Base-by-base conservation (phyloP, 2,113 vertebrate genomes). In the Fulmarus glacialis region DNA sequence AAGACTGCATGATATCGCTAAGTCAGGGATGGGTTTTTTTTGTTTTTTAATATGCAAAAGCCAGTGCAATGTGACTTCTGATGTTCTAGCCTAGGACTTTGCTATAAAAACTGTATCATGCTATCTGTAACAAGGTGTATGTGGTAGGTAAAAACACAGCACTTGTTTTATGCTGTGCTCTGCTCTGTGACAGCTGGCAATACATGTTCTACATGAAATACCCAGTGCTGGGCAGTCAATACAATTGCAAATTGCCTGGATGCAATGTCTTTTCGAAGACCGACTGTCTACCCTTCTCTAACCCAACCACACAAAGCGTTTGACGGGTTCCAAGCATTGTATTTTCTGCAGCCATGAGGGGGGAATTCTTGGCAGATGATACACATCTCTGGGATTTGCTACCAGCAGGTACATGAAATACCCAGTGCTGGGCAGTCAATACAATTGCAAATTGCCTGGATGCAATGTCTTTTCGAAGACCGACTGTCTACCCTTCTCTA, bases 281-380 rank as follows among this genome's bases (percentile, higher is more conserved):
- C 10, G 7, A 22, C 40, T 62, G n/a, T 15, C 52, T 66, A 50
- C 36, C 42, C 55, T 50, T 50, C 60, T 59, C 43, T 43, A 73
- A 66, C 15, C 9, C 40, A 50, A 23, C 19, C 40, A 71, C 77
- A 59, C 32, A 24, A 80, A 72, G 47, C 1, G 0, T 55, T 30
- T 81, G 59, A 68, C 0, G 0, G 20, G 58, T 73, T 86, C 79
- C 59, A 89, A 74, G 56, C 43, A 67, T 8, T 38, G 30, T 22
- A 24, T 72, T 56, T 91, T 60, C 56, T 1, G 1, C 40, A 85
- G 55, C 34, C 77, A 79, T 55, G n/a, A 90, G 58, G 18, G 72
- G 13, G 56, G 16, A 90, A 79, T 92, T 89, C 73, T 91, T 94
- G 87, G 64, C 60, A 89, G 60, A 90, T 71, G 30, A 84, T 42